These are phyloP conservation scores for Acanthiza pusilla DNA, from an alignment of 2,797 vertebrate genomes.

Conservation along the genomic window DNA sequence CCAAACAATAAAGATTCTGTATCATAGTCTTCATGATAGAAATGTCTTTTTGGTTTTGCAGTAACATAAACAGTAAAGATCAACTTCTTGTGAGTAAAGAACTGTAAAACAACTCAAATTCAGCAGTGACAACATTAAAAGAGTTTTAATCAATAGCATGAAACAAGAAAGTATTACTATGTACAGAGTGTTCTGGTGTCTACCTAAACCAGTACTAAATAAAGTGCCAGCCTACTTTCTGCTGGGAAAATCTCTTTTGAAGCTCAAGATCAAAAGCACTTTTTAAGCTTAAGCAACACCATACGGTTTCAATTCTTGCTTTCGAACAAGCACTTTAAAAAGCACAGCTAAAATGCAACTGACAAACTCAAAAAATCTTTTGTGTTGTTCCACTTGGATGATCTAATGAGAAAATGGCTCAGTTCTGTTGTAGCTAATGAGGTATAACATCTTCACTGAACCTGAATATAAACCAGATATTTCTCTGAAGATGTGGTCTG, in stretches of 20 bases:
- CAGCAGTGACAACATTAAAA: not conserved
- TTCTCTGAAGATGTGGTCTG: slow-evolving; percentile 9
- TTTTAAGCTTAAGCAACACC: slow-evolving; percentile 24
- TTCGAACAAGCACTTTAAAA: slow-evolving; percentile 54
- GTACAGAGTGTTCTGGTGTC: not conserved
- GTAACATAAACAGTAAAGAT: not conserved
- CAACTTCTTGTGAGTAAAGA: not conserved
- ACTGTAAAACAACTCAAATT: not conserved
- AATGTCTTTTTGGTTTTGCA: not conserved
- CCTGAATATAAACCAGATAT: slow-evolving; percentile 53
- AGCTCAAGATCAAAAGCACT: slow-evolving; percentile 49
- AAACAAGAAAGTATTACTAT: not conserved
- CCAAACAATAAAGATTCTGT: not conserved
- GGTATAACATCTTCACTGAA: slow-evolving; percentile 64
- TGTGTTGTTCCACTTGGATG: slow-evolving; percentile 56
- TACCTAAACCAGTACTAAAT: not conserved
- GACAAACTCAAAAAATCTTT: slow-evolving; percentile 59
- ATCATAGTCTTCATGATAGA: not conserved
- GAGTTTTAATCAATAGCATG: not conserved
- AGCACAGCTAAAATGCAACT: slow-evolving; percentile 40
- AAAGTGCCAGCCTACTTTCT: slow-evolving; percentile 10
- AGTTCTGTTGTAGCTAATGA: slow-evolving; percentile 60
- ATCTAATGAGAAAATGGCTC: slow-evolving; percentile 69
- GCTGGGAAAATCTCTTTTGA: slow-evolving; percentile 49
- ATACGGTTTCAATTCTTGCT: slow-evolving; percentile 42